phyloP scores from a whole-genome alignment of 1,140 invertebrate genomes.

The Hormaphis cornu region DNA sequence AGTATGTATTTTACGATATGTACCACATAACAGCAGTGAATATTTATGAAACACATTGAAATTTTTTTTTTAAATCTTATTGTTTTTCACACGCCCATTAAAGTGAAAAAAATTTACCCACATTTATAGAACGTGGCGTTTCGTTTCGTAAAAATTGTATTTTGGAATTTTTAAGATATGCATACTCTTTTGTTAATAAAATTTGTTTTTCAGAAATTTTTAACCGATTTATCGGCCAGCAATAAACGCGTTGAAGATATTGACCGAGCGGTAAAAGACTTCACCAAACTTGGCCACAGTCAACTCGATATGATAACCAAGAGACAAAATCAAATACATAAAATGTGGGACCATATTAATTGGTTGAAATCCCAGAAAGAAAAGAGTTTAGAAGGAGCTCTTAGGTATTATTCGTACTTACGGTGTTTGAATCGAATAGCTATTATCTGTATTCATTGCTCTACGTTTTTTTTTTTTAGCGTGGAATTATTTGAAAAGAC shows the following conservation, averaged over 20 bases:
- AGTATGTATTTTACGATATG: conserved; percentile 43
- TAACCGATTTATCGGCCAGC: conserved; percentile 89
- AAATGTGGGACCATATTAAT: conserved; percentile 81
- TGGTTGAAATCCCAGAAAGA: conserved; percentile 82
- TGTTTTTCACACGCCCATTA: too few species aligned
- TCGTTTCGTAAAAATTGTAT: too few species aligned
- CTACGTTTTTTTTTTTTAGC: conserved; percentile 44
- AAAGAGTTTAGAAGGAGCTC: conserved; percentile 80
- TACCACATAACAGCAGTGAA: neutral
- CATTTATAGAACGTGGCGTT: too few species aligned
- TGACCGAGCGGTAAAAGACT: conserved; percentile 76
- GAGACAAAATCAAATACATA: conserved; percentile 72
- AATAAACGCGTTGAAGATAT: conserved; percentile 82
- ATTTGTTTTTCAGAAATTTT: conserved; percentile 61
- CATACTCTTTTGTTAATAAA: too few species aligned
- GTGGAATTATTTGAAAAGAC: conserved; percentile 90
- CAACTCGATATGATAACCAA: conserved; percentile 75
- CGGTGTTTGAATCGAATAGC: neutral
- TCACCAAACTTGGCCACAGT: conserved; percentile 73
- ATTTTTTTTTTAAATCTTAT: too few species aligned
- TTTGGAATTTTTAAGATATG: too few species aligned
- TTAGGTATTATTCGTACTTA: conserved; percentile 48
- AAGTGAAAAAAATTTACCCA: too few species aligned
- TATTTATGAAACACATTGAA: too few species aligned
- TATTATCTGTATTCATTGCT: neutral